A percentile compares a stretch with the other conserved stretches of the same genome.
Evolutionary conservation across 2,888 invertebrate genomes (phyloP).

Genomic region (Trileptium ribeirensis): DNA sequence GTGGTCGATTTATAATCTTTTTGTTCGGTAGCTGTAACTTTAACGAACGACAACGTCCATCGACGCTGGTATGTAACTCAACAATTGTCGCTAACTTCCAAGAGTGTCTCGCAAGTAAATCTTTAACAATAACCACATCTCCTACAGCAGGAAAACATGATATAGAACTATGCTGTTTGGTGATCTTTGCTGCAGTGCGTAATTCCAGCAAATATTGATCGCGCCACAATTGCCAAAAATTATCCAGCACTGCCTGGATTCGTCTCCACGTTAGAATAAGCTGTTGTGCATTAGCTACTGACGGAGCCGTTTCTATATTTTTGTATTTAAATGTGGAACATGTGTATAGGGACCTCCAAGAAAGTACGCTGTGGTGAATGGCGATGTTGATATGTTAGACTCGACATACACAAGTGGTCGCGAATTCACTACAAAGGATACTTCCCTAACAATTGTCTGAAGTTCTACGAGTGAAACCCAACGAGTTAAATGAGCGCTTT

Average conservation of each 20-base stretch:
- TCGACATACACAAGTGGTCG: neutral
- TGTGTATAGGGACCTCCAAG: neutral
- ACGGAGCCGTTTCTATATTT: neutral
- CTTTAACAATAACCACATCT: neutral
- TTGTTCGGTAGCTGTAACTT: neutral
- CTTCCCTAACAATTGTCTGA: slow-evolving; percentile 4
- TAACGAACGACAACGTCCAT: slow-evolving; percentile 7
- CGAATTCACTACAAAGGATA: neutral
- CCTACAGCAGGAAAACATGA: neutral
- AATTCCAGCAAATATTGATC: neutral
- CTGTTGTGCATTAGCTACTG: neutral
- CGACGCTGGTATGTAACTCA: neutral
- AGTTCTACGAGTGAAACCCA: neutral
- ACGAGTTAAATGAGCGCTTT: neutral
- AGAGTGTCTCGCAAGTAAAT: neutral
- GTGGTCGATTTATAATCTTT: neutral
- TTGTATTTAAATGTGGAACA: neutral
- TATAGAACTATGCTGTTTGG: neutral
- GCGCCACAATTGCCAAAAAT: neutral
- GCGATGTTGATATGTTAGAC: neutral
- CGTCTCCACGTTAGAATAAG: neutral
- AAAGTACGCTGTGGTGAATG: neutral
- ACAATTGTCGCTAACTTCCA: slow-evolving; percentile 14
- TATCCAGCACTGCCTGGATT: neutral
- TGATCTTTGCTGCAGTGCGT: neutral